Evolutionary conservation across 2,113 vertebrate species (phyloP).

Genomic region (Orthochromis indermauri): DNA sequence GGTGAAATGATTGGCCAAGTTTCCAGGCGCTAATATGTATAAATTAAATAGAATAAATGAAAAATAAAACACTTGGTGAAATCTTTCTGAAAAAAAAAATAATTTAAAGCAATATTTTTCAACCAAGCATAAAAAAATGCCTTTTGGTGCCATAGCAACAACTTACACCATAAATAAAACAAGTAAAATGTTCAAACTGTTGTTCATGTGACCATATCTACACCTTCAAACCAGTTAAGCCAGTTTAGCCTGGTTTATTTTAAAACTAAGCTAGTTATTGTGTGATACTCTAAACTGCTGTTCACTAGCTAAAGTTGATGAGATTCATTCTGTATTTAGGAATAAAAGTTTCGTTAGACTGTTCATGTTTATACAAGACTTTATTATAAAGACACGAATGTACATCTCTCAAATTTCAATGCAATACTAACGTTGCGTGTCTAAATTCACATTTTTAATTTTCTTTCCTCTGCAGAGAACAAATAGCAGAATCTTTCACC

Average conservation of each 20-base stretch:
- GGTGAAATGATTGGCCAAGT: background rate
- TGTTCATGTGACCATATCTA: background rate
- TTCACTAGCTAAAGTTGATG: background rate
- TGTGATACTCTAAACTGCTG: background rate
- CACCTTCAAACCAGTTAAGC: background rate
- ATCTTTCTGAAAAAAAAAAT: fast-evolving
- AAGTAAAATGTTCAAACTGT: background rate
- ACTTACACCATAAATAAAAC: background rate
- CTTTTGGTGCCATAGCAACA: background rate
- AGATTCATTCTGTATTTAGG: background rate
- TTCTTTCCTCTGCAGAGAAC: conserved; percentile 26
- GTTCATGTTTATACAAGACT: conserved; percentile 56
- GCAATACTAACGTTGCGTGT: conserved; percentile 50
- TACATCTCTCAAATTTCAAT: conserved; percentile 60
- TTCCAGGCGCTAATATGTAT: background rate
- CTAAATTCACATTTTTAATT: conserved; percentile 58
- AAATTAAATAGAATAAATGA: background rate
- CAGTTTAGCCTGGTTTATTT: background rate
- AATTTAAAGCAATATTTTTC: background rate
- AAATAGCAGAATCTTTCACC: conserved; percentile 49
- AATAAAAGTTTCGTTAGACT: background rate
- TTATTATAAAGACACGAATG: conserved; percentile 72
- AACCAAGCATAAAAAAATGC: background rate
- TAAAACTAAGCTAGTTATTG: background rate
- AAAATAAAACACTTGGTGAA: background rate